phyloP scores from a whole-genome alignment of 2,113 vertebrate species.

The Halichoerus grypus region DNA sequence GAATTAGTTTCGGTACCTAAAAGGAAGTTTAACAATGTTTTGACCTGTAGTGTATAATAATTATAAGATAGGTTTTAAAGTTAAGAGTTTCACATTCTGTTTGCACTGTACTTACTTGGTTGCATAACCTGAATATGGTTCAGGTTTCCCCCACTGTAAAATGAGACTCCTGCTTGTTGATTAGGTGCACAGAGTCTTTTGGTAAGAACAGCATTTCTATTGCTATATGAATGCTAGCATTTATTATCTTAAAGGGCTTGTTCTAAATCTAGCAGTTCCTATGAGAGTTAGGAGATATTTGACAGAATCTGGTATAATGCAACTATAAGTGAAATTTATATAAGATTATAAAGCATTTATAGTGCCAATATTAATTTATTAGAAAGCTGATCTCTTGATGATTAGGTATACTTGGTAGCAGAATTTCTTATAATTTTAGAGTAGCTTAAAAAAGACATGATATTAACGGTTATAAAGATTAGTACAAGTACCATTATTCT shows the following conservation, averaged over 20 bases:
- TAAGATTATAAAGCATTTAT: background rate
- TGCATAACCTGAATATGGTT: background rate
- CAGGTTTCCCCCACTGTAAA: background rate
- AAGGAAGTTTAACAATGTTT: background rate
- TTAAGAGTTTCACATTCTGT: background rate
- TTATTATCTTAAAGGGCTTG: conserved; percentile 4
- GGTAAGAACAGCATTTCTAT: conserved; percentile 28
- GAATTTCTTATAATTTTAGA: conserved; percentile 56
- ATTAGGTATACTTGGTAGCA: conserved; percentile 1
- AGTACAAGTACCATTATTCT: background rate
- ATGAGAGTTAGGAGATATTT: conserved; percentile 35
- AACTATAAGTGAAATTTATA: conserved; percentile 38
- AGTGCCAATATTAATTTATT: background rate
- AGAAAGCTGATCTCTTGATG: background rate
- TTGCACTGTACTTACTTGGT: background rate
- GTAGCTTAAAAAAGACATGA: background rate
- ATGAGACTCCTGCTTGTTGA: background rate
- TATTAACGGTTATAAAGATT: conserved; percentile 34
- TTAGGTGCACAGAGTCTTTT: background rate
- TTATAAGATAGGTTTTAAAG: conserved; percentile 14
- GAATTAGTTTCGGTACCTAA: conserved; percentile 17
- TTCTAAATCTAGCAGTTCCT: conserved; percentile 10
- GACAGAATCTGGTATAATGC: background rate
- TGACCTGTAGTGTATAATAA: background rate
- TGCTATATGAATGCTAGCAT: background rate